Evolutionary conservation across 2,888 invertebrate species (phyloP).

Genomic region (Cheilosia vulpina): DNA sequence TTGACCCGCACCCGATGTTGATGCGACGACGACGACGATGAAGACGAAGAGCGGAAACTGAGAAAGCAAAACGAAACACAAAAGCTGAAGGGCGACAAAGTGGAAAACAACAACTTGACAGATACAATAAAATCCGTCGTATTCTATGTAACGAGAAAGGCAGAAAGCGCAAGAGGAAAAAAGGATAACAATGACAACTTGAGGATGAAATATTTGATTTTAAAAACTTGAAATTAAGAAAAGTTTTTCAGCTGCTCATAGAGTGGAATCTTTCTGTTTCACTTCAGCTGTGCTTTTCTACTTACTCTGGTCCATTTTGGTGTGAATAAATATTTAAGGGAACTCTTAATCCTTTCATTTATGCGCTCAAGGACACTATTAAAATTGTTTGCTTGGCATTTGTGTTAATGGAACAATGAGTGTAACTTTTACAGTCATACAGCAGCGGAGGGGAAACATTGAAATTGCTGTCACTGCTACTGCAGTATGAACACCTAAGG

Average conservation of each 20-base stretch:
- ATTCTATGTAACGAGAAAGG: slow-evolving; percentile 4
- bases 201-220: slow-evolving; percentile 64
- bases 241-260: slow-evolving; percentile 37
- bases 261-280: slow-evolving; percentile 15
- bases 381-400: slow-evolving; percentile 50
- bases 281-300: slow-evolving; percentile 18
- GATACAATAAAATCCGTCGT: slow-evolving; percentile 44
- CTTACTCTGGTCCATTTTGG: neutral
- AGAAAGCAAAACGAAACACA: neutral
- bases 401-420: slow-evolving; percentile 66
- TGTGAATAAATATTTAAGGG: slow-evolving; percentile 54
- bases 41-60: neutral
- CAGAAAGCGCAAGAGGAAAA: slow-evolving; percentile 14
- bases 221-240: slow-evolving; percentile 65
- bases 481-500: slow-evolving; percentile 55
- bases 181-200: slow-evolving; percentile 47
- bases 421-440: slow-evolving; percentile 28
- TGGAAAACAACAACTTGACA: slow-evolving; percentile 41
- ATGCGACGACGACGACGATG: slow-evolving; percentile 7
- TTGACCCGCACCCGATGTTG: slow-evolving; percentile 42
- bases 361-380: slow-evolving; percentile 47
- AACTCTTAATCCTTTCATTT: slow-evolving; percentile 26
- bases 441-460: slow-evolving; percentile 20
- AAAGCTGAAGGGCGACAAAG: neutral
- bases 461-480: neutral